Evolutionary conservation across 2,888 invertebrate genomes (phyloP), one percentile per base, ranked within the genome.

Genomic region (Pheosia tremula): DNA sequence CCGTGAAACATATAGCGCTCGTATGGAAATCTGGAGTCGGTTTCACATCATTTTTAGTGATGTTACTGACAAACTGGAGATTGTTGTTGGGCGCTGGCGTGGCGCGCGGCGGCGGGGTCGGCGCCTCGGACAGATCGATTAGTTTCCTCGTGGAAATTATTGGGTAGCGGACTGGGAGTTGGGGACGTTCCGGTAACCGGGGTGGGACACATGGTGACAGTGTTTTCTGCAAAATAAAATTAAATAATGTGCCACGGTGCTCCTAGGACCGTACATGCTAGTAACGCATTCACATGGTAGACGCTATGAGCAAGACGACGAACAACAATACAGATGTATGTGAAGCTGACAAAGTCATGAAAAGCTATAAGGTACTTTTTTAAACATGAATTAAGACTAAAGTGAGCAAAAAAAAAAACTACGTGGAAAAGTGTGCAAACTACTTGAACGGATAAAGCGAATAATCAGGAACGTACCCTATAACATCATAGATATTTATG

Each of bases 171-270:
- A 82, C 81, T 73, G 89, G 87, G 81, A 83, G 83, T 80, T 85
- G 86, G 82, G 88, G 94, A 83, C 87, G 92, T 86, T 84, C 91
- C 82, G 90, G 90, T 87, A 91, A 84, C 85, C 90, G 87, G 83
- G 92, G 91, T 80, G 91, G 91, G 78, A 85, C 77, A 75, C 87
- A 84, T 84, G 91, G 89, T 78, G 92, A 87, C 86, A 90, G 80
- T 84, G 91, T 91, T 83, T 87, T 91, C 93, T 93, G 93, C 81
- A 92, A 93, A 91, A 89, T 78, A 90, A 91, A 91, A 90, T 84
- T 70, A 69, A 84, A 90, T 87, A 84, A 88, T 91, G 91, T 89
- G 91, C 90, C 87, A 88, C 85, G 78, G 87, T 87, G 91, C 90
- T 83, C 87, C 86, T 86, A 83, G 70, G 85, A 84, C 85, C 85